Conservation (phyloP, 2,113 vertebrate species). For the Craseonycteris thonglongyai region DNA sequence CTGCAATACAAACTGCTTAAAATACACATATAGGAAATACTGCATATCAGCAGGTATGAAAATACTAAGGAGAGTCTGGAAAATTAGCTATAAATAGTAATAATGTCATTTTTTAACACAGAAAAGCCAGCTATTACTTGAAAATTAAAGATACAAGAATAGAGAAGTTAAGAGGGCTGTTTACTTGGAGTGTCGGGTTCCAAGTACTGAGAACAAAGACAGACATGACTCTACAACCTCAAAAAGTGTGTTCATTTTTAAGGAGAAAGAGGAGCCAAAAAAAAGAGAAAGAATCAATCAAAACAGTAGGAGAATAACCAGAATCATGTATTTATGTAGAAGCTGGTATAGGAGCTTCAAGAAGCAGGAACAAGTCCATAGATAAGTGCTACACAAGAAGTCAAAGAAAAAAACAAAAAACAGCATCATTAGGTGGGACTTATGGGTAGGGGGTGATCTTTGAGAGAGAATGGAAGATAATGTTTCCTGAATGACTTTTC, state of each 20-base stretch:
- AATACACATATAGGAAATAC: not conserved
- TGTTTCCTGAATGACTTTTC: not conserved
- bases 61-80: not conserved
- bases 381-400: not conserved
- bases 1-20: not conserved
- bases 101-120: not conserved
- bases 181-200: not conserved
- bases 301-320: not conserved
- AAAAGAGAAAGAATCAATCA: not conserved
- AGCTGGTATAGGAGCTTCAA: not conserved
- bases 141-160: not conserved
- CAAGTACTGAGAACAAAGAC: not conserved
- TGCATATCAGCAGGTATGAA: not conserved
- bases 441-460: not conserved
- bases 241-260: not conserved
- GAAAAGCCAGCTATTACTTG: not conserved
- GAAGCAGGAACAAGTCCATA: not conserved
- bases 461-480: not conserved
- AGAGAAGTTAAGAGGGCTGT: not conserved
- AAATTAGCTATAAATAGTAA: constrained; percentile 20
- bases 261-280: not conserved
- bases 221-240: not conserved
- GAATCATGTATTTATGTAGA: rapidly evolving
- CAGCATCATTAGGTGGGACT: not conserved
- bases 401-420: not conserved